Evolutionary conservation across 2,113 vertebrate genomes (phyloP), one percentile per base, ranked within the genome.

Genomic region (Pionites leucogaster): DNA sequence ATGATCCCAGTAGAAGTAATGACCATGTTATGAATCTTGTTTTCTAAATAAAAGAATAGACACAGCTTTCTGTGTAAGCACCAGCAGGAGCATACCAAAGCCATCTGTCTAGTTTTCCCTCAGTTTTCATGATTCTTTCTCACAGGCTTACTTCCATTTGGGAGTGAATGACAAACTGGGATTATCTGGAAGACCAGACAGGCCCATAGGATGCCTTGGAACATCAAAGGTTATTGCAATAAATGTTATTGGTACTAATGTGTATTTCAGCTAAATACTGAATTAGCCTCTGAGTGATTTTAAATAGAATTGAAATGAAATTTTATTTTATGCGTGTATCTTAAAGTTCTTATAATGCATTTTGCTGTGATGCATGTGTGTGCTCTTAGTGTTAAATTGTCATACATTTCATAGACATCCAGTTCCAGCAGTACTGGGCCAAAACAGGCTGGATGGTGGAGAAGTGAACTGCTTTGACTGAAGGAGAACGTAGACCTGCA

Each of bases 161-260:
- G 99, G 99, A 22, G 85, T 99, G 96, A 99, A 99, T 96, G 98
- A 99, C 77, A 99, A 99, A 93, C n/a, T 99, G 93, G 99, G 99
- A 79, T 97, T 99, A 95, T 99, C 98, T 59, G 99, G 99, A 96
- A 99, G 99, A 95, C 99, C 99, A 0, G 99, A 99, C 25, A 98
- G 99, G 74, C 99, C 99, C 13, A 98, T 99, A 86, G 99, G 99
- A 95, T 99, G 99, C 96, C 99, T 99, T 6, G 99, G 99, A 70
- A 99, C 99, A 67, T 99, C 99, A 97, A 99, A 99, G 99, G 99
- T 99, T 72, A 80, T 86, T 55, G 17, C 37, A 71, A 75, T 20
- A 78, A 39, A 59, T 86, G 5, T 69, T 60, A 13, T 17, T 24
- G 9, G 75, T 65, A 41, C 18, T 92, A 44, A 20, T 33, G 16